Evolutionary conservation across 2,113 vertebrate species (phyloP).

Genomic region (Odontesthes bonariensis): DNA sequence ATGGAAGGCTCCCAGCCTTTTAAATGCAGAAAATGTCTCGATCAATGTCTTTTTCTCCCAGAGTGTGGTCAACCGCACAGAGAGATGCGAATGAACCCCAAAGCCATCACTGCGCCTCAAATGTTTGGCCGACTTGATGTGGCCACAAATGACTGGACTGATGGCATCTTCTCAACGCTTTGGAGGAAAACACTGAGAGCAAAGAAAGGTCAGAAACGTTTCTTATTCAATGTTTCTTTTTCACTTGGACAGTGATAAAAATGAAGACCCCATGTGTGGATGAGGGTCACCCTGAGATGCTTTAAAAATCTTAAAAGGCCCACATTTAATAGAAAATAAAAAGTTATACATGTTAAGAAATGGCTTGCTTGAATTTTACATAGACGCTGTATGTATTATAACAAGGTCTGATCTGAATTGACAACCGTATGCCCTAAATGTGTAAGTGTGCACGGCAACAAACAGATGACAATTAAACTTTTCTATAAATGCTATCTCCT

Average conservation of each 20-base stretch:
- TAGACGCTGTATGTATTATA: background rate
- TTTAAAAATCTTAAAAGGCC: background rate
- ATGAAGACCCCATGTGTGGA: background rate
- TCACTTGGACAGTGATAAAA: background rate
- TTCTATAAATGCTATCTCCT: background rate
- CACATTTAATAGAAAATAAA: too few relatives aligned
- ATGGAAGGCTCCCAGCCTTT: too few relatives aligned
- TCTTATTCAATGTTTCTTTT: background rate
- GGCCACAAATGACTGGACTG: constrained; percentile 98
- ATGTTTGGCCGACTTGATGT: constrained; percentile 97
- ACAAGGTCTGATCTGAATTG: background rate
- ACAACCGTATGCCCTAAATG: background rate
- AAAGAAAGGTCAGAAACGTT: constrained; percentile 88
- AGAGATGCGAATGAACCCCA: constrained; percentile 99
- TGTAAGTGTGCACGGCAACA: too few relatives aligned
- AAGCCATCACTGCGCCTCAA: constrained; percentile 96
- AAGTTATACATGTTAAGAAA: too few relatives aligned
- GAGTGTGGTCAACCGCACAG: constrained; percentile 93
- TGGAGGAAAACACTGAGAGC: constrained; percentile 96
- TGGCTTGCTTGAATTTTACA: too few relatives aligned
- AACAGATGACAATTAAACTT: background rate
- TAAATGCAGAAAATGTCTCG: constrained; percentile 14
- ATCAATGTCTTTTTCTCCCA: constrained; percentile 54
- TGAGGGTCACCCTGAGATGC: background rate
- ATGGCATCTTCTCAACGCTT: constrained; percentile 95